Base-by-base conservation (phyloP, 1,140 invertebrate species). In the Choristoneura fumiferana region DNA sequence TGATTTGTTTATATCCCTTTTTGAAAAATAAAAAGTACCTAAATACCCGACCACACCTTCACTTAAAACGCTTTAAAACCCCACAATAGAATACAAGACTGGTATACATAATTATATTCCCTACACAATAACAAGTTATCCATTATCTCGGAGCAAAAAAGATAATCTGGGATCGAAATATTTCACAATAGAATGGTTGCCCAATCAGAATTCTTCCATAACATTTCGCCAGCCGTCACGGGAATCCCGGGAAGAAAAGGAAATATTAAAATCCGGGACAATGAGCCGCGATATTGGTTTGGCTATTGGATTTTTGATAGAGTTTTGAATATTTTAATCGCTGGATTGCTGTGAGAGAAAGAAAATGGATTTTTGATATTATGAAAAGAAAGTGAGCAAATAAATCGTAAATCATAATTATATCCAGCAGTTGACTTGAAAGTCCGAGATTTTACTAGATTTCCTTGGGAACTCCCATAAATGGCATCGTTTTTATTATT, bases 201-300 rank as follows among this genome's bases (percentile, higher is more conserved):
- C 43, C 43, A 49, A 49, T 49, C 43, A 49, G 43, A 49, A 49
- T 49, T 49, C 43, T 49, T 49, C 43, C 43, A 49, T 49, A 49
- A 49, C 43, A 49, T 49, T 49, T 49, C 43, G 43, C 43, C 12
- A 4, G 14, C 17, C 43, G 43, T 49, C 43, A 49, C 43, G 43
- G n/a, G 29, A 54, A 54, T 54, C 33, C 52, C 12, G 52, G 34
- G 33, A 36, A 29, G 33, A 54, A 54, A 35, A 54, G 52, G 52
- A 54, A 54, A 54, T 54, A 54, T 54, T 36, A 17, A 49, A 49
- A 49, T 49, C n/a, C 43, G 18, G 22, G 18, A 49, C 43, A 49
- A 49, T 49, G 43, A 49, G 43, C 43, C 18, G 43, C 10, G 43
- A 49, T 49, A 49, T 49, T 49, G 43, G 43, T 49, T 49, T 49